Percentiles rank a stretch among this genome's conserved stretches.
These are phyloP conservation scores for Spongia lamella DNA, from an alignment of 37 sponge, comb jelly and placozoan species.

Conservation along the genomic window DNA sequence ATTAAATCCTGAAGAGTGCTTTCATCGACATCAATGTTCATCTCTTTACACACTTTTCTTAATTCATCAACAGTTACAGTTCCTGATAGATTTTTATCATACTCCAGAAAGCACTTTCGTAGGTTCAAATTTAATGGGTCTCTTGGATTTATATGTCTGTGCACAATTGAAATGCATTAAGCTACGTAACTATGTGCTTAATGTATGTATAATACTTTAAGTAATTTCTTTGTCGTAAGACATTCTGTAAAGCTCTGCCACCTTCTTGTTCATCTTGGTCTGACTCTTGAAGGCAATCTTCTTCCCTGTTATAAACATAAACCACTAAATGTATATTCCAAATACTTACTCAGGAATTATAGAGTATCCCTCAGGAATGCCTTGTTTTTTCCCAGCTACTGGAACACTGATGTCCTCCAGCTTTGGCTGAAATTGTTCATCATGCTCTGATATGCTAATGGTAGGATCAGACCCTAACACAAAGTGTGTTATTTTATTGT, in stretches of 20 bases:
- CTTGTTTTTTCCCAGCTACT: constrained; percentile 42
- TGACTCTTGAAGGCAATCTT: not conserved
- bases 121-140: constrained; percentile 80
- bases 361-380: constrained; percentile 39
- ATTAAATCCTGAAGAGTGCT: constrained; percentile 33
- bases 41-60: constrained; percentile 32
- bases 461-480: constrained; percentile 55
- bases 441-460: constrained; percentile 38
- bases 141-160: constrained; percentile 51
- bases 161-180: no score
- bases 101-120: constrained; percentile 79
- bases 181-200: no score
- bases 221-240: constrained; percentile 50
- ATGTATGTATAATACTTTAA: constrained; percentile 46
- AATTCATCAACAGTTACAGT: constrained; percentile 43
- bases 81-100: constrained; percentile 78
- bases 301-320: not conserved
- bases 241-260: constrained; percentile 36
- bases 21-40: constrained; percentile 30
- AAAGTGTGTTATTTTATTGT: constrained; percentile 78
- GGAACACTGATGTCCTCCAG: constrained; percentile 24
- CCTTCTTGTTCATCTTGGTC: not conserved
- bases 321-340: not conserved
- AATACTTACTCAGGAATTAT: constrained; percentile 46
- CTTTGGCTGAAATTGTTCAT: constrained; percentile 35